These are phyloP conservation scores for Galeopterus variegatus DNA, from an alignment of 2,113 vertebrate genomes.

Conservation along the genomic window DNA sequence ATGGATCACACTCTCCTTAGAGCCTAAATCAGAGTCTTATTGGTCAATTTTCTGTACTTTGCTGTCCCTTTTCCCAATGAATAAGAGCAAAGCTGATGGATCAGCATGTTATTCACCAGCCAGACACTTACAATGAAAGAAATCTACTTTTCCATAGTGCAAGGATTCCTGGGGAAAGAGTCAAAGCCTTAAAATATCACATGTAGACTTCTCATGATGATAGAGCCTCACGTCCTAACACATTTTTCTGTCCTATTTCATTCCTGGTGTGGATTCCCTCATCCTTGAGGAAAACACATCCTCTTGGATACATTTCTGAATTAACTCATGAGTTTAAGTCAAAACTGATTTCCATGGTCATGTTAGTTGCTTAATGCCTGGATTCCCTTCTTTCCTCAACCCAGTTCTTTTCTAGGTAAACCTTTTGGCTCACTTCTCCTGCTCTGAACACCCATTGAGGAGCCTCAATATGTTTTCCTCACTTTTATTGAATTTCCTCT, in stretches of 20 bases:
- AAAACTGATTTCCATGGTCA: not conserved
- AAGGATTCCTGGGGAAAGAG: not conserved
- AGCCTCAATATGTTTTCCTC: not conserved
- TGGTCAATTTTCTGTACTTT: slow-evolving; percentile 26
- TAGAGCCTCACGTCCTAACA: not conserved
- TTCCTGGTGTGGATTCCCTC: not conserved
- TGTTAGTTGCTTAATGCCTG: not conserved
- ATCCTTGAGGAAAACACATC: not conserved
- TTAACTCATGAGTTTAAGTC: not conserved
- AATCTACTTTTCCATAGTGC: not conserved
- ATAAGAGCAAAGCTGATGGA: not conserved
- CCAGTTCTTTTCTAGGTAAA: not conserved
- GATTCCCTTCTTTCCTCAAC: not conserved
- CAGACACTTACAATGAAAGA: not conserved
- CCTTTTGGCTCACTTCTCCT: not conserved
- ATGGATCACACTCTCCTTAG: not conserved
- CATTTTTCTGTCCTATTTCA: not conserved
- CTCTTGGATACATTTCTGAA: slow-evolving; percentile 42
- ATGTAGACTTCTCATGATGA: not conserved
- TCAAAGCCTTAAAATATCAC: not conserved
- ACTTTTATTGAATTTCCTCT: not conserved
- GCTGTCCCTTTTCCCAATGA: not conserved
- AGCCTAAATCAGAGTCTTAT: not conserved
- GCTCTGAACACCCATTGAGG: not conserved
- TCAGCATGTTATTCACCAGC: not conserved